Evolutionary conservation across 2,888 invertebrate species (phyloP).

Genomic region (Nomada fabriciana): DNA sequence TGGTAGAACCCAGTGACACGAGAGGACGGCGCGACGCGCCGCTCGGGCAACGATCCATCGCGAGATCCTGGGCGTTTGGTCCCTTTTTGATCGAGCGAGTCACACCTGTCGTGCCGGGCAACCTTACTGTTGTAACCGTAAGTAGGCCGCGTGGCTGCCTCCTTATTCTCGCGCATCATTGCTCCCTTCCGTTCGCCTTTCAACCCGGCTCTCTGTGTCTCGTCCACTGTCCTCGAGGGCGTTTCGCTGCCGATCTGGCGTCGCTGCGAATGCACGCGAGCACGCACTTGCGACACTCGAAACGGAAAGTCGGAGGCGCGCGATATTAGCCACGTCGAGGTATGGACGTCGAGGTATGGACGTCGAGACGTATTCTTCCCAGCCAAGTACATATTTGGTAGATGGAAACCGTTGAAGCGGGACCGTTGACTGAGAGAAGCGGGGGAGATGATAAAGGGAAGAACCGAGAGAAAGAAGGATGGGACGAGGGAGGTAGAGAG

Average conservation of each 20-base stretch:
- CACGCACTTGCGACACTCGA: not conserved
- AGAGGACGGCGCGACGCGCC: conserved; percentile 3
- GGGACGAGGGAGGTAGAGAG: conserved; percentile 6
- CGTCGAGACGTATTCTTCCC: conserved; percentile 49
- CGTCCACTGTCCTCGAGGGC: not conserved
- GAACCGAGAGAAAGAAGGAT: not conserved
- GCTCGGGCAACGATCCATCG: no score
- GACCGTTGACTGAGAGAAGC: conserved; percentile 17
- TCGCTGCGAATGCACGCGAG: not conserved
- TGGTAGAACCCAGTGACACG: not conserved
- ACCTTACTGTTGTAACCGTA: no score
- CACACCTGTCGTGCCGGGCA: conserved; percentile 73
- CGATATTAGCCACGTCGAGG: conserved; percentile 31
- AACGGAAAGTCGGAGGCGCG: not conserved
- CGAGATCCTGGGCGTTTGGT: conserved; percentile 23
- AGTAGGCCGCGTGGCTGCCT: conserved; percentile 73
- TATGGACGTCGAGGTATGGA: conserved; percentile 42
- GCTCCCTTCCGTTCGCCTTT: conserved; percentile 23
- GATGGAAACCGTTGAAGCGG: conserved; percentile 39
- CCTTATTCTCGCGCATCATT: conserved; percentile 64
- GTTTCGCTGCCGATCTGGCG: not conserved
- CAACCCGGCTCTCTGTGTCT: not conserved
- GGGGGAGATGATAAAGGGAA: conserved; percentile 46
- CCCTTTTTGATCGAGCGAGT: conserved; percentile 25
- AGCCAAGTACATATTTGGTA: conserved; percentile 46